Evolutionary conservation across 2,113 vertebrate genomes (phyloP).

Genomic region (Chiloscyllium plagiosum): DNA sequence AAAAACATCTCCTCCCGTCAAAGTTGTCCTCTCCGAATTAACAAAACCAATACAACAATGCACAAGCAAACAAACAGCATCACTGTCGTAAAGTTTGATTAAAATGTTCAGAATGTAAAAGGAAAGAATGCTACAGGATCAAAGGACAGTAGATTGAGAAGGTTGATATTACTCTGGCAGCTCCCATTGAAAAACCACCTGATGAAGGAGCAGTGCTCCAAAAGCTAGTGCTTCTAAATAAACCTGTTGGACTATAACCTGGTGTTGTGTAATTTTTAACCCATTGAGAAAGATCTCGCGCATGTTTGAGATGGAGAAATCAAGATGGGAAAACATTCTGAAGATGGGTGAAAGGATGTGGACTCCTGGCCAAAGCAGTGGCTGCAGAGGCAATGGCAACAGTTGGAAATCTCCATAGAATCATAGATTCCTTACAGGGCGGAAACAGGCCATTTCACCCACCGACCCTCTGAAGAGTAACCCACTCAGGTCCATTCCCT

Average conservation of each 20-base stretch:
- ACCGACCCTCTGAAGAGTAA: too few relatives aligned
- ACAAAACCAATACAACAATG: too few relatives aligned
- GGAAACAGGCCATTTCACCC: too few relatives aligned
- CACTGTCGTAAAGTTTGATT: neutral
- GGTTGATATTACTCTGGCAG: neutral
- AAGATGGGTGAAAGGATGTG: neutral
- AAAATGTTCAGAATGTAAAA: neutral
- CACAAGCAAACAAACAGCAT: neutral
- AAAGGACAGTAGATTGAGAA: neutral
- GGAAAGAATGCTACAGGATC: neutral
- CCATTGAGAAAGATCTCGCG: neutral
- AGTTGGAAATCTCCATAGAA: neutral
- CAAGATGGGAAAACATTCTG: neutral
- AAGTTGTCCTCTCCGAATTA: too few relatives aligned
- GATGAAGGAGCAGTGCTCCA: too few relatives aligned
- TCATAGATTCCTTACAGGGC: too few relatives aligned
- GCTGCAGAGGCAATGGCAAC: neutral
- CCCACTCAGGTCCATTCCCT: too few relatives aligned
- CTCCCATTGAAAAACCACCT: neutral
- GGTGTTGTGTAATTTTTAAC: too few relatives aligned
- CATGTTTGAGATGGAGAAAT: neutral
- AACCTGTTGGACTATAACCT: too few relatives aligned
- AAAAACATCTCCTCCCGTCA: too few relatives aligned
- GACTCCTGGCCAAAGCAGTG: neutral
- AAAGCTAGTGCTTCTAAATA: too few relatives aligned